Percentiles rank a stretch among this genome's conserved stretches.
phyloP scores from a whole-genome alignment of 2,113 vertebrate species.

The Puntigrus tetrazona region DNA sequence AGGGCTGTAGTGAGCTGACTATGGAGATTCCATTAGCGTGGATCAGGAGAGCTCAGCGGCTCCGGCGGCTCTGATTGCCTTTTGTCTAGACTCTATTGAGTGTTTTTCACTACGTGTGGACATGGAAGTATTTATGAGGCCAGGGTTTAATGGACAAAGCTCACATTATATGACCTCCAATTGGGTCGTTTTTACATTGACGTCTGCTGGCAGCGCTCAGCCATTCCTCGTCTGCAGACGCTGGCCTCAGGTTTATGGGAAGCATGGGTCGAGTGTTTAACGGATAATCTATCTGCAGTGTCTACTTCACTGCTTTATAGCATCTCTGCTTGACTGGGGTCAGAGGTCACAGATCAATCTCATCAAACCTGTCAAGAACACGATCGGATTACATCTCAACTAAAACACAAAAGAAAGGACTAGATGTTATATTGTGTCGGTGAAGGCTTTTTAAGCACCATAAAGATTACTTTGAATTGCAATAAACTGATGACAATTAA shows the following conservation, averaged over 20 bases:
- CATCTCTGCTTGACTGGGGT: neutral
- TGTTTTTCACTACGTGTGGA: slow-evolving; percentile 68
- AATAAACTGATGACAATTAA: neutral
- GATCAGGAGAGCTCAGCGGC: slow-evolving; percentile 9
- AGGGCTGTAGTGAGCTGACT: neutral
- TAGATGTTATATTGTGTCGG: neutral
- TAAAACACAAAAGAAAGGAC: neutral
- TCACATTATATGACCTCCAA: slow-evolving; percentile 63
- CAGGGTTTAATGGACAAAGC: slow-evolving; percentile 66
- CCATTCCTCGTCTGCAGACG: slow-evolving; percentile 34
- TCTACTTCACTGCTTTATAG: neutral
- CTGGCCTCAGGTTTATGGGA: slow-evolving; percentile 18
- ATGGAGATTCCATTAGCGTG: slow-evolving; percentile 30
- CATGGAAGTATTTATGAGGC: slow-evolving; percentile 68
- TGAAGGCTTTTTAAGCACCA: neutral
- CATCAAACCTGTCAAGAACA: neutral
- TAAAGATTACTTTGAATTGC: neutral
- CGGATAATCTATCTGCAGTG: neutral
- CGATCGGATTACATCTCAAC: neutral
- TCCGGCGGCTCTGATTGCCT: slow-evolving; percentile 20
- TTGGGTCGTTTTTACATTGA: slow-evolving; percentile 56
- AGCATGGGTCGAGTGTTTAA: neutral
- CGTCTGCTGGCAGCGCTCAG: slow-evolving; percentile 52
- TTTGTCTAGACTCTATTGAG: slow-evolving; percentile 58
- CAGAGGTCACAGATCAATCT: slow-evolving; percentile 14